Percentiles rank a stretch among this genome's conserved stretches.
Evolutionary conservation across 2,113 vertebrate species (phyloP).

Genomic region (Clarias macrocephalus): DNA sequence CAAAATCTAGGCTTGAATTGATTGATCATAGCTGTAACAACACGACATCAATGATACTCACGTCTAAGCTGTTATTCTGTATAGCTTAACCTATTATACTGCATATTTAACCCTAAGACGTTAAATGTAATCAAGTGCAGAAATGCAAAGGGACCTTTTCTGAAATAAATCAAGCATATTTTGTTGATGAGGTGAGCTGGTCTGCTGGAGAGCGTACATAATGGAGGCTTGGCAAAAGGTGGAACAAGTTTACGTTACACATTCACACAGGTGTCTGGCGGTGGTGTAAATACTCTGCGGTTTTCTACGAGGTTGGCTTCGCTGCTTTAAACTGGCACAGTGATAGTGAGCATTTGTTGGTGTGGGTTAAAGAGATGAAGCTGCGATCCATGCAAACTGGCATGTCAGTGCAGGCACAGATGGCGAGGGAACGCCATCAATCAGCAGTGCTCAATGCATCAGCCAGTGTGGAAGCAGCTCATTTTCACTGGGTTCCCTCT

Average conservation of each 20-base stretch:
- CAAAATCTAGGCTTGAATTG: neutral
- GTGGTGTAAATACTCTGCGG: conserved; percentile 17
- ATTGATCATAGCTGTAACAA: neutral
- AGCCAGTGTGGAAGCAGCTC: neutral
- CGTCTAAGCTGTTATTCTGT: neutral
- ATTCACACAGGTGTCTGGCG: conserved; percentile 12
- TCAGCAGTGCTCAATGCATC: conserved; percentile 13
- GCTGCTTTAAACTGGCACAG: conserved; percentile 31
- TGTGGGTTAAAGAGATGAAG: conserved; percentile 5
- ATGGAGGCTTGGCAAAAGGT: conserved; percentile 1
- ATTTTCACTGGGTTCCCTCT: neutral
- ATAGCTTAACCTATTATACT: neutral
- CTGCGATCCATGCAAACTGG: conserved; percentile 26
- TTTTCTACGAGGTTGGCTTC: neutral
- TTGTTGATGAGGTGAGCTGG: neutral
- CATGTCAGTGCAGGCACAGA: conserved; percentile 22
- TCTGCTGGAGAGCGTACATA: neutral
- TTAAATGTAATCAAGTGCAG: neutral
- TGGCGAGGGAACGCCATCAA: conserved; percentile 3
- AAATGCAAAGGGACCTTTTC: conserved; percentile 3
- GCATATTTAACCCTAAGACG: neutral
- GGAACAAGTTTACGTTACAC: conserved; percentile 3
- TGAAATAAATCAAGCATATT: neutral
- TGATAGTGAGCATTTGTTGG: conserved; percentile 15
- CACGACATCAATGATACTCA: conserved; percentile 18